Base-by-base conservation (phyloP, 2,888 invertebrate genomes). In the Teleiodes luculella region DNA sequence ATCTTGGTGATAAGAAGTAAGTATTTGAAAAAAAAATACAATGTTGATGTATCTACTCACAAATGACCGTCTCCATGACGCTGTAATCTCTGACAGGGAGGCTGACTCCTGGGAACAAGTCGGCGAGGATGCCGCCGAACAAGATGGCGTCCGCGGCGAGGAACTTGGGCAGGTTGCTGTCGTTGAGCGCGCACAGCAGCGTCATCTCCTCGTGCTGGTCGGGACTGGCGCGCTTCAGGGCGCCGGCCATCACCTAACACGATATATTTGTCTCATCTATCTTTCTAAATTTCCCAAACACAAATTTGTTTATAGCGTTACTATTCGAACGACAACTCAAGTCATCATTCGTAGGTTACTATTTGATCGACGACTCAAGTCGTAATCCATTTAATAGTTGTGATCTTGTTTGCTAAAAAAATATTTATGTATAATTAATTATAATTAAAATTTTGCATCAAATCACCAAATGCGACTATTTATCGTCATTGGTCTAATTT, bases 101-200 rank as follows among this genome's bases (percentile, higher is more conserved):
- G 6, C 91, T 91, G 0, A 96, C 93, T 0, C 95, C 96, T 0
- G 97, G 97, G 75, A 97, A 97, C 57, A 97, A 85, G 87, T 97
- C 97, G n/a, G 95, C 93, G 16, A 97, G 84, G 65, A 97, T 97
- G 6, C 96, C 97, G 77, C 95, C 94, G 74, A 97, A 97, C 0
- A 97, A 88, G 18, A 94, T 75, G 0, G 95, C 95, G 76, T 97
- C 97, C 49, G 97, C 95, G 0, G 94, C 92, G 53, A 97, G 81
- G 78, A 97, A 97, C 80, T 97, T 97, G 0, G 97, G 97, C 61
- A 97, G 85, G 79, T 97, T 97, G 64, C 96, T 96, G 82, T 97
- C 97, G 59, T 96, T 91, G 6, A 97, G 80, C 0, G 97, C 97
- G 65, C 96, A 93, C 55, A 97, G 94, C 11, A 97, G 80, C 0